Conservation (phyloP, 2,113 vertebrate genomes). For the Neolamprologus brichardi region DNA sequence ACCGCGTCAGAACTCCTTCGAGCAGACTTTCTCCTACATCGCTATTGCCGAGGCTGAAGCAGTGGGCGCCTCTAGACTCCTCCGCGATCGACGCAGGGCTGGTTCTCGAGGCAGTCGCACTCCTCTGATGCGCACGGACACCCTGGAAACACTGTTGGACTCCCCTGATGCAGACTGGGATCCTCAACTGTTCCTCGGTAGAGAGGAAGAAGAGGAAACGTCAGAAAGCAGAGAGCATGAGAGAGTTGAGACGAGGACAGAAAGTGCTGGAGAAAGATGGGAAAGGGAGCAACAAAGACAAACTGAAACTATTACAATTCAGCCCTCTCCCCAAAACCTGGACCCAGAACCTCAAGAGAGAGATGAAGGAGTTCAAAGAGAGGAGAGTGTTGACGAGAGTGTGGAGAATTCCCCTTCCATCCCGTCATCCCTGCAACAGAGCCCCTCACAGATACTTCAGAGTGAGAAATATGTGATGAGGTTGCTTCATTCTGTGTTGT, state of each 20-base stretch:
- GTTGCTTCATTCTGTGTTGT: not conserved
- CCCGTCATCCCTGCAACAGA: slow-evolving; percentile 12
- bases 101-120: slow-evolving; percentile 40
- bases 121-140: slow-evolving; percentile 64
- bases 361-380: slow-evolving; percentile 14
- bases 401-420: not conserved
- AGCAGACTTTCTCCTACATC: slow-evolving; percentile 87
- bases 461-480: slow-evolving; percentile 20
- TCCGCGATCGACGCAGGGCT: slow-evolving; percentile 55
- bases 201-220: slow-evolving; percentile 44
- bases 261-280: not conserved
- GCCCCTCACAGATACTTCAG: slow-evolving; percentile 17
- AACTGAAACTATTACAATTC: slow-evolving; percentile 19
- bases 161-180: slow-evolving; percentile 70
- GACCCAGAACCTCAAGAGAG: slow-evolving; percentile 25
- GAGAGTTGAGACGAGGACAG: not conserved
- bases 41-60: slow-evolving; percentile 74
- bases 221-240: slow-evolving; percentile 1
- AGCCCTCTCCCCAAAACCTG: slow-evolving; percentile 9
- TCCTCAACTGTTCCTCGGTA: slow-evolving; percentile 35
- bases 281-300: not conserved
- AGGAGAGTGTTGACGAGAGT: slow-evolving; percentile 1
- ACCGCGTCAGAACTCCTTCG: slow-evolving; percentile 73
- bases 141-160: slow-evolving; percentile 66
- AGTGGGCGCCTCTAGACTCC: slow-evolving; percentile 49